phyloP scores from a whole-genome alignment of 2,797 vertebrate genomes.

The Sus cebifrons region DNA sequence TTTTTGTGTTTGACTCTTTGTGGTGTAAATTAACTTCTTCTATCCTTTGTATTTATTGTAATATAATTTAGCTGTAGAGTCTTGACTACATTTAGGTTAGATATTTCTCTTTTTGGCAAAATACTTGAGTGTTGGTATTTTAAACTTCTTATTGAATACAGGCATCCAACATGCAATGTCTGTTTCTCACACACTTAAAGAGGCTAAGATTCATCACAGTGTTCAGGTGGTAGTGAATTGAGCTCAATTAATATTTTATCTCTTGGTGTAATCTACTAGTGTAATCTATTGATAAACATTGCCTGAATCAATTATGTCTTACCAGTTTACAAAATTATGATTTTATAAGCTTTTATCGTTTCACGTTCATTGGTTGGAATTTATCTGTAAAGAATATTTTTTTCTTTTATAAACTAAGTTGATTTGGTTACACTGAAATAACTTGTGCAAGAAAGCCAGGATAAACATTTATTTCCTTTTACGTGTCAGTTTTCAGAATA shows the following conservation, averaged over 20 bases:
- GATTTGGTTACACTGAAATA: neutral
- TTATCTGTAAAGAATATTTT: neutral
- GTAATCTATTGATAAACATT: neutral
- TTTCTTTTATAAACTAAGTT: neutral
- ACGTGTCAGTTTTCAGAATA: neutral
- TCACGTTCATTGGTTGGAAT: neutral
- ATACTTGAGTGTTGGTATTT: neutral
- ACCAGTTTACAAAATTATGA: neutral
- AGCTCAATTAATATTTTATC: neutral
- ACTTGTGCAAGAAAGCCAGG: neutral
- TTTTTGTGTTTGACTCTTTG: neutral
- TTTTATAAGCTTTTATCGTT: slow-evolving; percentile 7
- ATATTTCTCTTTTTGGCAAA: neutral
- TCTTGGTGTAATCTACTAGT: neutral
- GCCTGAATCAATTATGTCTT: neutral
- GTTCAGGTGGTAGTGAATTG: neutral
- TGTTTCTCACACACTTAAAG: neutral
- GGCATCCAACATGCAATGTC: neutral
- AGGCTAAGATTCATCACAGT: neutral
- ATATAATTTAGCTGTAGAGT: neutral
- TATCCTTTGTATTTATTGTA: neutral
- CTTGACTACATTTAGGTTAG: neutral
- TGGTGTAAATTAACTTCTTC: neutral
- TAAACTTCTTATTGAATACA: neutral
- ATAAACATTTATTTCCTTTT: neutral